phyloP scores from a whole-genome alignment of 2,888 invertebrate genomes.

The Drosophila maculinotata region DNA sequence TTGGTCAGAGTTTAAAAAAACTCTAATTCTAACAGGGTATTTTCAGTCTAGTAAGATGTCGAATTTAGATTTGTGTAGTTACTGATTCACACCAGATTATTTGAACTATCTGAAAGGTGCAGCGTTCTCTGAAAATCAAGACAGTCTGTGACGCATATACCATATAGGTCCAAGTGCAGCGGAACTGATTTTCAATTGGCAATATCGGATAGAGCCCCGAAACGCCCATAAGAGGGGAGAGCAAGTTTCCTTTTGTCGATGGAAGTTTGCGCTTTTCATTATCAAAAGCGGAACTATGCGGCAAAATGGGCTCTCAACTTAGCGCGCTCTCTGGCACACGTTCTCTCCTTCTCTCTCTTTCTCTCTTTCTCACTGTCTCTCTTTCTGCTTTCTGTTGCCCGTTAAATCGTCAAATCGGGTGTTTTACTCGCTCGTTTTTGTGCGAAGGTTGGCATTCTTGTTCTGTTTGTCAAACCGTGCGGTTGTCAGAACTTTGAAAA shows the following conservation, averaged over 20 bases:
- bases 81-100: conserved; percentile 21
- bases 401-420: conserved; percentile 55
- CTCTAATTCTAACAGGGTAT: conserved; percentile 22
- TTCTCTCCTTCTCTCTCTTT: conserved; percentile 6
- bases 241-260: conserved; percentile 60
- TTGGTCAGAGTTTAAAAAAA: background rate
- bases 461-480: conserved; percentile 84
- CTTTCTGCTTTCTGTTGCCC: conserved; percentile 22
- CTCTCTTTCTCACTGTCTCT: conserved; percentile 5
- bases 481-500: conserved; percentile 80
- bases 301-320: conserved; percentile 1
- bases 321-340: conserved; percentile 9
- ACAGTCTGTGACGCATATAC: conserved; percentile 31
- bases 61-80: conserved; percentile 3
- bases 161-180: conserved; percentile 32
- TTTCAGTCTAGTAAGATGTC: background rate
- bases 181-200: conserved; percentile 53
- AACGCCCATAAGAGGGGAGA: conserved; percentile 34
- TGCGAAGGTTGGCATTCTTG: conserved; percentile 84
- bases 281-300: conserved; percentile 49
- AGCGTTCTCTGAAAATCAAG: conserved; percentile 13
- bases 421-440: conserved; percentile 68
- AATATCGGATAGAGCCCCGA: conserved; percentile 31
- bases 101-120: conserved; percentile 7
- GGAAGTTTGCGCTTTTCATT: conserved; percentile 37